Base-by-base conservation (phyloP, 2,113 vertebrate genomes). In the Aphyosemion australe region DNA sequence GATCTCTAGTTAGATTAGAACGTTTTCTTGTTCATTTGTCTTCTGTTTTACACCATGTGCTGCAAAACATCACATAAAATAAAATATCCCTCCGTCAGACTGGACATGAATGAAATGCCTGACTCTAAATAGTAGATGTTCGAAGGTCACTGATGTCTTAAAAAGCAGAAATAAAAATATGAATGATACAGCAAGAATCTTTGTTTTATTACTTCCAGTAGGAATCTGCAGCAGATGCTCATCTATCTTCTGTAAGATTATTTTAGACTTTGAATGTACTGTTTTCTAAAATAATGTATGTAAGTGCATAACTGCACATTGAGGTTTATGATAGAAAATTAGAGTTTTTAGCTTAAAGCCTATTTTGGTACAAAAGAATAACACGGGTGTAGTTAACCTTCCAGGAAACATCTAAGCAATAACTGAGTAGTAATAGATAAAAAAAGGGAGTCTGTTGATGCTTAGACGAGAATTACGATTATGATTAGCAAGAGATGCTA, bases 401-500 rank as follows among this genome's bases (percentile, higher is more conserved):
- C 14, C 9, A 39, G 8, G 19, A 14, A 7, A 39, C 31, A 43
- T 34, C 53, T 46, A 41, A 37, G 16, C 0, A 46, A 18, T 34
- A 50, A 47, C 7, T 26, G 16, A 37, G 34, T 7, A 37, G 34
- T 8, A 37, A 37, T 37, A 37, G 9, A 37, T 32, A 8, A 10
- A 52, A 13, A 16, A 5, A 34, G 0, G 8, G 48, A 46, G 53
- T 32, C 16, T 64, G 20, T 19, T 43, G 16, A 47, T 19, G 10
- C 18, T 58, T 31, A 5, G 5, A 9, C n/a, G 2, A 50, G 2
- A 58, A 13, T 26, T 51, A 43, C 11, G 55, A 37, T 56, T 61
- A 19, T 69, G 56, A 46, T 71, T 73, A 37, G 19, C 48, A 21
- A 18, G 45, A 47, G 26, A 16, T 60, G 26, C 15, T 15, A 42